Percentiles rank a stretch among this genome's conserved stretches.
Evolutionary conservation across 2,888 invertebrate genomes (phyloP).

Genomic region (Aleiodes testaceus): DNA sequence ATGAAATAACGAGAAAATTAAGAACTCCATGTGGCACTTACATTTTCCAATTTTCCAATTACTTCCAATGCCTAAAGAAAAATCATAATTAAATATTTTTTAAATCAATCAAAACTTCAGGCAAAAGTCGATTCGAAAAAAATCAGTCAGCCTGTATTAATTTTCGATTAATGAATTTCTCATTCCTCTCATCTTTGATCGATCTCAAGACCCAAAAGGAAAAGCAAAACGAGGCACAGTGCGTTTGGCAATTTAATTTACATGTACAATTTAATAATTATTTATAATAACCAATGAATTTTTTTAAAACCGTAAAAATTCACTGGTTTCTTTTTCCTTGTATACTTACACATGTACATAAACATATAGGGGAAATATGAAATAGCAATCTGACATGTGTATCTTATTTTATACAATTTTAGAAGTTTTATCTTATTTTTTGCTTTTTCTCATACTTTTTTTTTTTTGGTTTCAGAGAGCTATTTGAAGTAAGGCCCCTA

Average conservation of each 20-base stretch:
- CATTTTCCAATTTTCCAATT: neutral
- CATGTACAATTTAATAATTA: slow-evolving; percentile 43
- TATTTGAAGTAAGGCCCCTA: slow-evolving; percentile 38
- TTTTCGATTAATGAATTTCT: slow-evolving; percentile 11
- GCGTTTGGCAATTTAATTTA: slow-evolving; percentile 50
- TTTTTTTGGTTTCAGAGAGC: slow-evolving; percentile 37
- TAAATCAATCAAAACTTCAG: neutral
- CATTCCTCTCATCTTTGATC: slow-evolving; percentile 30
- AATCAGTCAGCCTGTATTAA: neutral
- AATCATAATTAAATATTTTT: neutral
- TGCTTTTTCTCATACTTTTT: neutral
- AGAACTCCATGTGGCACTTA: neutral
- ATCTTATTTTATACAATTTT: slow-evolving; percentile 23
- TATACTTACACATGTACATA: slow-evolving; percentile 50
- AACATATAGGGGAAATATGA: slow-evolving; percentile 43
- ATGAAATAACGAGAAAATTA: neutral
- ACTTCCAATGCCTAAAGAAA: neutral
- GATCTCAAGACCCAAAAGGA: slow-evolving; percentile 44
- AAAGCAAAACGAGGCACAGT: slow-evolving; percentile 52
- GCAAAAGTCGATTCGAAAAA: neutral
- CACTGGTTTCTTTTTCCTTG: slow-evolving; percentile 30
- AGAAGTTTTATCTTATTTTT: slow-evolving; percentile 12
- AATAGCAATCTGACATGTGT: slow-evolving; percentile 43
- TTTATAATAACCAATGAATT: slow-evolving; percentile 1
- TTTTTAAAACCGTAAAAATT: slow-evolving; percentile 6